Base-by-base conservation (phyloP, 2,113 vertebrate species). In the Pangasianodon hypophthalmus region DNA sequence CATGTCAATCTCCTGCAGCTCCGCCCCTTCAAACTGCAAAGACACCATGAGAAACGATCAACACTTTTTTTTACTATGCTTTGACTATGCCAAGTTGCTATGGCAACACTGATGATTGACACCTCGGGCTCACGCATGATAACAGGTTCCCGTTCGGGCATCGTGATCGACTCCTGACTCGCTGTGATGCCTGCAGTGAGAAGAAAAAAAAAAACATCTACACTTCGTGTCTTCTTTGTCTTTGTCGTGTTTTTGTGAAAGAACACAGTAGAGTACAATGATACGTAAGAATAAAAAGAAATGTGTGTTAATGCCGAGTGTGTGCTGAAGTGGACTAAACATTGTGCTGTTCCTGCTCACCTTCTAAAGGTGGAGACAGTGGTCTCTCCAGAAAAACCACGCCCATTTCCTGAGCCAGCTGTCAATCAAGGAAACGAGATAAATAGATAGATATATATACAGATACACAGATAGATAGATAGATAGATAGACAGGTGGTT, bases 81-180 rank as follows among this genome's bases (percentile, higher is more conserved):
- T 58, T 9, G 32, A 81, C 26, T 50, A 56, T 24, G 44, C 3
- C n/a, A 18, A 48, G 71, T 69, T 69, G 21, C 48, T 48, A 81
- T 87, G 50, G 26, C 58, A 77, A 62, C 62, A 11, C 18, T 73
- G 41, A 26, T 46, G 75, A 75, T 11, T 54, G n/a, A 67, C 46
- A 97, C 97, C 94, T 97, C 96, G 6, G 95, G 84, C 0, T 8
- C 10, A 9, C 95, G 94, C 85, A 96, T 48, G 0, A 52, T 6
- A 9, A 94, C 90, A 0, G 95, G 95, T 83, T 96, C 95, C 0
- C 2, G 69, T 87, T 98, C 97, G 48, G 10, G 93, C 87, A 98
- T 89, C 0, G 97, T 98, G 93, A 98, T 97, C 83, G 37, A 82
- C 0, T 96, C 95, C 7, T 94, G 95, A 21, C 96, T 91, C 0